A percentile compares a stretch with the other conserved stretches of the same genome.
phyloP scores from a whole-genome alignment of 1,140 invertebrate species.

The Drosophila santomea region DNA sequence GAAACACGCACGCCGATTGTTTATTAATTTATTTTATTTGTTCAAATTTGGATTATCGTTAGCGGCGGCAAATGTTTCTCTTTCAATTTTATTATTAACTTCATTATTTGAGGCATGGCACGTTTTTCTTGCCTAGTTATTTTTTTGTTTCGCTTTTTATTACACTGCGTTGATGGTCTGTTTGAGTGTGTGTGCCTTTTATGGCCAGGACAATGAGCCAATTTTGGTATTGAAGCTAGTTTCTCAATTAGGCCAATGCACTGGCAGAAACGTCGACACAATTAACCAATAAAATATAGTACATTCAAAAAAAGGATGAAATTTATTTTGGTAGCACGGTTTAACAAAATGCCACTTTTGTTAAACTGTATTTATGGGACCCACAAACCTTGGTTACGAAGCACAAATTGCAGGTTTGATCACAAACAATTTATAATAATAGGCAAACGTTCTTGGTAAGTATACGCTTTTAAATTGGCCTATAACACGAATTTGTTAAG shows the following conservation, averaged over 20 bases:
- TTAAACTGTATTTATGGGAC: too few relatives aligned
- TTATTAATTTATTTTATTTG: conserved; percentile 62
- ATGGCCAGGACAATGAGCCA: conserved; percentile 65
- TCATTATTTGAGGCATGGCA: conserved; percentile 66
- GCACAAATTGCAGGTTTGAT: too few relatives aligned
- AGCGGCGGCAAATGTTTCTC: conserved; percentile 46
- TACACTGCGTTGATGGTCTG: conserved; percentile 26
- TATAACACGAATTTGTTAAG: too few relatives aligned
- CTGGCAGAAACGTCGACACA: conserved; percentile 28
- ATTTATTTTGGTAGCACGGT: too few relatives aligned
- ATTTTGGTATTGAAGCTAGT: conserved; percentile 59
- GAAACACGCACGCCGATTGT: conserved; percentile 56
- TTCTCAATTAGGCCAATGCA: conserved; percentile 58
- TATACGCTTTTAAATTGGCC: too few relatives aligned
- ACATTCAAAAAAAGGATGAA: too few relatives aligned
- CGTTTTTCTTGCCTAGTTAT: conserved; percentile 47
- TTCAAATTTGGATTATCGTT: conserved; percentile 49
- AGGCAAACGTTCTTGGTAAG: too few relatives aligned
- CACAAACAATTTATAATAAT: too few relatives aligned
- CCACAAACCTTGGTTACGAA: too few relatives aligned
- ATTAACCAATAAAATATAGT: background rate
- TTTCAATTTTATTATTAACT: conserved; percentile 59
- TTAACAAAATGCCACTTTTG: too few relatives aligned
- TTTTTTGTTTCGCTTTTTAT: conserved; percentile 34
- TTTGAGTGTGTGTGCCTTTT: conserved; percentile 56